A percentile compares a stretch with the other conserved stretches of the same genome.
phyloP scores from a whole-genome alignment of 1,140 invertebrate species.

The Conus ventricosus region DNA sequence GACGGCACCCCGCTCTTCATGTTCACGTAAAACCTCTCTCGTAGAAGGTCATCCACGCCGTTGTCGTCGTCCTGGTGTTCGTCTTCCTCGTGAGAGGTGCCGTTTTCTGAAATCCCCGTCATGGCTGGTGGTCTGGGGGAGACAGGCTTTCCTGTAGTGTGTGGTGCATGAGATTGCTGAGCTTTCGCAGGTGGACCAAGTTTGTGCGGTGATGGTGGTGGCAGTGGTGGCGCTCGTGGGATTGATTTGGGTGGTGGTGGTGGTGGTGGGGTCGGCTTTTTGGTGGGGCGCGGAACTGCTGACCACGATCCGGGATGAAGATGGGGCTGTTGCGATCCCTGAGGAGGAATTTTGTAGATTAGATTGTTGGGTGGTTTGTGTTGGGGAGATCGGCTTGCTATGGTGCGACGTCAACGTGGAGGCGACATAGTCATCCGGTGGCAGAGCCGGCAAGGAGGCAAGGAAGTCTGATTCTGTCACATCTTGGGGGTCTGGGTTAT shows the following conservation, averaged over 20 bases:
- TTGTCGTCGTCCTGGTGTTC: neutral
- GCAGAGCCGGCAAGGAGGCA: constrained; percentile 10
- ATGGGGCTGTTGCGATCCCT: neutral
- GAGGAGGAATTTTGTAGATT: neutral
- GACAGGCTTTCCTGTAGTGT: neutral
- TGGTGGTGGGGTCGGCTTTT: neutral
- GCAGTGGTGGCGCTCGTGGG: neutral
- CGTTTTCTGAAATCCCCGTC: constrained; percentile 8
- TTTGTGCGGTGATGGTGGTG: neutral
- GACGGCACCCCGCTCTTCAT: neutral
- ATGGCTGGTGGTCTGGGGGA: neutral
- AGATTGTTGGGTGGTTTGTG: neutral
- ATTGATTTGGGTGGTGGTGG: neutral
- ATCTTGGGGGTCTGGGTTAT: neutral
- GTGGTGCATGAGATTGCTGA: neutral
- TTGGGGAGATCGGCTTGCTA: neutral
- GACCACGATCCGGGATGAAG: neutral
- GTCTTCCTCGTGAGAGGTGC: neutral
- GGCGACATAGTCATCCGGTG: constrained; percentile 3
- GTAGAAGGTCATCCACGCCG: neutral
- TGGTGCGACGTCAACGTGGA: neutral
- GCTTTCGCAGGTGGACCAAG: neutral
- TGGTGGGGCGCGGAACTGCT: neutral
- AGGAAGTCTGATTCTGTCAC: constrained; percentile 1
- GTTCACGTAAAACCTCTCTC: constrained; percentile 7